Evolutionary conservation across 2,113 vertebrate species (phyloP).

Genomic region (Tyto alba): DNA sequence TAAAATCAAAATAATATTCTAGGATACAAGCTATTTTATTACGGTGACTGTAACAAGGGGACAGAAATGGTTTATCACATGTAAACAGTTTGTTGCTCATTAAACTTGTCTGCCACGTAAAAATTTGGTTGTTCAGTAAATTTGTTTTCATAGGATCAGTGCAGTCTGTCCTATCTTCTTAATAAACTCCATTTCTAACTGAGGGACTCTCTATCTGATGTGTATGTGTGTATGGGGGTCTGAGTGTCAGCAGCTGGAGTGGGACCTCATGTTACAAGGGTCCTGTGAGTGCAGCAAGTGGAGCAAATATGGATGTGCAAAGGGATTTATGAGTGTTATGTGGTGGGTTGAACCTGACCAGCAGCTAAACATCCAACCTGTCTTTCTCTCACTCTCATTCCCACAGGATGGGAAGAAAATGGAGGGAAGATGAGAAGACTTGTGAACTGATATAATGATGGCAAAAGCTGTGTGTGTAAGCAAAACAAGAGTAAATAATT

Average conservation of each 20-base stretch:
- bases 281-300: rapidly evolving
- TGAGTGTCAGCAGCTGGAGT: background rate
- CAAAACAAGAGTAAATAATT: background rate
- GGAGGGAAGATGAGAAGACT: background rate
- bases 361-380: background rate
- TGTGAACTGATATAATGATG: background rate
- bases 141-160: background rate
- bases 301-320: background rate
- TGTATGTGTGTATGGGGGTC: rapidly evolving
- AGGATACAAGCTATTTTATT: too few relatives aligned
- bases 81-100: background rate
- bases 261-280: background rate
- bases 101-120: background rate
- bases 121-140: background rate
- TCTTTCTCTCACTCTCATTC: background rate
- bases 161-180: background rate
- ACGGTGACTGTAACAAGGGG: too few relatives aligned
- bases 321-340: background rate
- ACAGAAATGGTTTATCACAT: background rate
- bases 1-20: too few relatives aligned
- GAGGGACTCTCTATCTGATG: background rate
- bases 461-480: background rate
- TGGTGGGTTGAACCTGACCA: background rate
- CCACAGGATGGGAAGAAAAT: background rate
- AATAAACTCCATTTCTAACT: background rate